Percentiles rank a stretch among this genome's conserved stretches.
phyloP scores from a whole-genome alignment of 2,113 vertebrate species.

The Etheostoma cragini region DNA sequence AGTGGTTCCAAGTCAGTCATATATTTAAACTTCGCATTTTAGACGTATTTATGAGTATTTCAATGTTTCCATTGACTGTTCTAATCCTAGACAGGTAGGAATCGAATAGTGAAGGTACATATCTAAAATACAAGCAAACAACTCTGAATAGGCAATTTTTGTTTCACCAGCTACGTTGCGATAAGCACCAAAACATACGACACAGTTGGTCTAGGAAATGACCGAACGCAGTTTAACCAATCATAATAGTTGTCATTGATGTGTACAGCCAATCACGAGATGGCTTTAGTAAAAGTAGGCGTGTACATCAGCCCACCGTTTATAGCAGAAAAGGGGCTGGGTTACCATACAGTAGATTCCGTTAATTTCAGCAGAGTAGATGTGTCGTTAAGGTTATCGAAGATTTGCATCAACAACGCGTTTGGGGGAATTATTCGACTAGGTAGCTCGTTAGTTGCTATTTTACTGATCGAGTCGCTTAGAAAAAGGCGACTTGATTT shows the following conservation, averaged over 20 bases:
- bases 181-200: constrained; percentile 6
- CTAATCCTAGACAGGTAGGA: not conserved
- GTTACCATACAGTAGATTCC: constrained; percentile 20
- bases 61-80: not conserved
- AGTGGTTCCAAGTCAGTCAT: too few species aligned
- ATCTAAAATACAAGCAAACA: not conserved
- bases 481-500: constrained; percentile 77
- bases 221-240: constrained; percentile 40
- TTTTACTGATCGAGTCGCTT: constrained; percentile 77
- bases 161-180: not conserved
- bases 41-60: not conserved
- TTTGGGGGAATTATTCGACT: not conserved
- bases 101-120: not conserved
- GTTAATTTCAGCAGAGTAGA: constrained; percentile 60
- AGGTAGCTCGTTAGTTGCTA: constrained; percentile 27
- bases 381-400: not conserved
- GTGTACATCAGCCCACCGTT: not conserved
- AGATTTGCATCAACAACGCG: not conserved
- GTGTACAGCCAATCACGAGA: constrained; percentile 56
- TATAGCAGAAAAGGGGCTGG: constrained; percentile 53
- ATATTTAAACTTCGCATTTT: not conserved
- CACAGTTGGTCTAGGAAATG: not conserved
- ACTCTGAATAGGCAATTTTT: not conserved
- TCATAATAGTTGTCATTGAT: not conserved
- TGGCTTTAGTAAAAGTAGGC: not conserved